A percentile compares a stretch with the other conserved stretches of the same genome.
Conservation (phyloP, 2,113 vertebrate species). For the Anguilla japonica region DNA sequence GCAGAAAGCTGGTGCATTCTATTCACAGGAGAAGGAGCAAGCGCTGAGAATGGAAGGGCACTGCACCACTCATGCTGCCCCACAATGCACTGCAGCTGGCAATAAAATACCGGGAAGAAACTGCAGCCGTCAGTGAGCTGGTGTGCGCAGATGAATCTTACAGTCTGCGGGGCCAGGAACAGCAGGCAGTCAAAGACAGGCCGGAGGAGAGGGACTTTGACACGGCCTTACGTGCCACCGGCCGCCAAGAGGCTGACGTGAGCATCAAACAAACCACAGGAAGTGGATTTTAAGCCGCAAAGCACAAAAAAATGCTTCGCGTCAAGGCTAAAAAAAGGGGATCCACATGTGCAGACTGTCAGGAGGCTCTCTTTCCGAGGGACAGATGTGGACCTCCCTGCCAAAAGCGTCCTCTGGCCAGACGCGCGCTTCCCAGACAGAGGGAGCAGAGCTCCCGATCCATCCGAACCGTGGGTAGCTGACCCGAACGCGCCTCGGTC, state of each 20-base stretch:
- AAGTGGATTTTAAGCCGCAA: neutral
- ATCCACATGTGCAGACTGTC: neutral
- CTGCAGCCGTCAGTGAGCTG: neutral
- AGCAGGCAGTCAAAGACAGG: neutral
- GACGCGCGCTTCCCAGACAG: neutral
- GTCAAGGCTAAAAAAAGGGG: neutral
- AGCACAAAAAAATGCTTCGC: neutral
- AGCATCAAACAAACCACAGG: neutral
- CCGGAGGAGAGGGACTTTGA: neutral
- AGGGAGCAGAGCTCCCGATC: neutral
- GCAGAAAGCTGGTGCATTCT: neutral
- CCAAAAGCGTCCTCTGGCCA: neutral
- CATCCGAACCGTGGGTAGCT: neutral
- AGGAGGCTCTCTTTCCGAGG: neutral
- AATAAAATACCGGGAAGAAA: neutral
- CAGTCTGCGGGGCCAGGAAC: neutral
- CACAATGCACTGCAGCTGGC: neutral
- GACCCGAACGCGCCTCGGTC: neutral
- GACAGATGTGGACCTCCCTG: neutral
- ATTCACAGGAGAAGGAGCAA: neutral
- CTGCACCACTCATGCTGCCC: neutral
- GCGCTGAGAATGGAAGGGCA: neutral
- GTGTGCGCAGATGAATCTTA: neutral
- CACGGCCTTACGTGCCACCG: neutral
- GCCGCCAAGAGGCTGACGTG: neutral